Evolutionary conservation across 2,888 invertebrate species (phyloP).

Genomic region (Macropis europaea): DNA sequence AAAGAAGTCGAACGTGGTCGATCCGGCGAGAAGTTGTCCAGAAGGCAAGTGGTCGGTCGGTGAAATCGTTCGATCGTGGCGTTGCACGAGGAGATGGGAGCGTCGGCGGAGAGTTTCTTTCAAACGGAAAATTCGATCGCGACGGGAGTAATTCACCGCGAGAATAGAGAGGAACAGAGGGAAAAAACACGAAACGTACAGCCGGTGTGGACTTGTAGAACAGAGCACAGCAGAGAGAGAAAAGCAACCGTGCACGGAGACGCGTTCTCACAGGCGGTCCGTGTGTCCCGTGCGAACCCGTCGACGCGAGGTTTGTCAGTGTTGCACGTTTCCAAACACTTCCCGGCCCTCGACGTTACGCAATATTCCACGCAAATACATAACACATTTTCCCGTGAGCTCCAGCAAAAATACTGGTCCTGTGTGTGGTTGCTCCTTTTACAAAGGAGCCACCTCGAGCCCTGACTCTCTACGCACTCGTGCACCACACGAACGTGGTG

Average conservation of each 20-base stretch:
- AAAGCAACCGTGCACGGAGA: slow-evolving; percentile 58
- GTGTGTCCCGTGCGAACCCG: slow-evolving; percentile 53
- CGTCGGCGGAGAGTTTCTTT: slow-evolving; percentile 44
- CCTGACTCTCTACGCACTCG: slow-evolving; percentile 32
- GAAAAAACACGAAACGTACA: slow-evolving; percentile 60
- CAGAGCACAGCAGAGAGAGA: too few relatives aligned
- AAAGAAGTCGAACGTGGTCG: slow-evolving; percentile 52
- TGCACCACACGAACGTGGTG: too few relatives aligned
- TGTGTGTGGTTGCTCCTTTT: slow-evolving; percentile 41
- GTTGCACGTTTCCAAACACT: slow-evolving; percentile 67
- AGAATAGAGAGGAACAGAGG: slow-evolving; percentile 51
- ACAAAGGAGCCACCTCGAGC: slow-evolving; percentile 48
- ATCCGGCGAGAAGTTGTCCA: slow-evolving; percentile 40
- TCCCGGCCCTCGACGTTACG: slow-evolving; percentile 73
- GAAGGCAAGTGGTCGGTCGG: slow-evolving; percentile 57
- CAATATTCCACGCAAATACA: slow-evolving; percentile 77
- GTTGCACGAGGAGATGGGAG: slow-evolving; percentile 74
- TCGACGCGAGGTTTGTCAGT: slow-evolving; percentile 60
- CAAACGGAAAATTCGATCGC: slow-evolving; percentile 51
- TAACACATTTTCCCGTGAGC: slow-evolving; percentile 63
- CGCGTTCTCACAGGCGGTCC: slow-evolving; percentile 46
- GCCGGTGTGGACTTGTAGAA: too few relatives aligned
- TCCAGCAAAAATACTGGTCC: slow-evolving; percentile 57
- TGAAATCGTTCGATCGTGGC: slow-evolving; percentile 63
- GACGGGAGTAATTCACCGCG: slow-evolving; percentile 53